phyloP scores from a whole-genome alignment of 1,140 invertebrate genomes.

The Micrasema minimum region DNA sequence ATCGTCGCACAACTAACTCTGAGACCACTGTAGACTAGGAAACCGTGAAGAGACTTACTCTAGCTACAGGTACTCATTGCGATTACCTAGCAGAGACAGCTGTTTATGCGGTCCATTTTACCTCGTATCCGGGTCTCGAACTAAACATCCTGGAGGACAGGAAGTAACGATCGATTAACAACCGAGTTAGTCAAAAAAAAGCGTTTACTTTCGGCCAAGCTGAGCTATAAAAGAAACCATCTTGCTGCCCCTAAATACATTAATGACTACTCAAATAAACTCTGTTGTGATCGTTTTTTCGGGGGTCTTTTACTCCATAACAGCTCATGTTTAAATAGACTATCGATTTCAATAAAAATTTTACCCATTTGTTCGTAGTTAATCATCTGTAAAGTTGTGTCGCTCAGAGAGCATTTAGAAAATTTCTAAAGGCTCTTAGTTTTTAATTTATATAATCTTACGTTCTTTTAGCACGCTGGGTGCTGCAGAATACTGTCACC shows the following conservation, averaged over 20 bases:
- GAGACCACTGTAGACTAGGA: too few relatives aligned
- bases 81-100: slow-evolving; percentile 8
- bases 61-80: not conserved
- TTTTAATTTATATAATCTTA: too few relatives aligned
- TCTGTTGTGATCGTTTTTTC: not conserved
- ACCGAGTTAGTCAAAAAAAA: slow-evolving; percentile 23
- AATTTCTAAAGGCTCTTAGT: too few relatives aligned
- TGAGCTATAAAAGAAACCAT: slow-evolving; percentile 27
- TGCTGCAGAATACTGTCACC: too few relatives aligned
- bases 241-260: slow-evolving; percentile 5
- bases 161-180: slow-evolving; percentile 33
- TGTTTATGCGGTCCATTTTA: slow-evolving; percentile 13
- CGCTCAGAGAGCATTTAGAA: too few relatives aligned
- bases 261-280: not conserved
- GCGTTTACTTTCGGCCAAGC: slow-evolving; percentile 23
- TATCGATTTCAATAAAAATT: too few relatives aligned
- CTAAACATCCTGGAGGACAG: slow-evolving; percentile 30
- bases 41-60: not conserved
- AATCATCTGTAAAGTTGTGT: too few relatives aligned
- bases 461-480: too few relatives aligned
- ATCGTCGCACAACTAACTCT: too few relatives aligned
- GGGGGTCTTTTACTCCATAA: not conserved
- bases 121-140: not conserved
- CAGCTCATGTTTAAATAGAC: too few relatives aligned
- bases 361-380: too few relatives aligned